Evolutionary conservation across 1,140 invertebrate genomes (phyloP).

Genomic region (Bicyclus anynana): DNA sequence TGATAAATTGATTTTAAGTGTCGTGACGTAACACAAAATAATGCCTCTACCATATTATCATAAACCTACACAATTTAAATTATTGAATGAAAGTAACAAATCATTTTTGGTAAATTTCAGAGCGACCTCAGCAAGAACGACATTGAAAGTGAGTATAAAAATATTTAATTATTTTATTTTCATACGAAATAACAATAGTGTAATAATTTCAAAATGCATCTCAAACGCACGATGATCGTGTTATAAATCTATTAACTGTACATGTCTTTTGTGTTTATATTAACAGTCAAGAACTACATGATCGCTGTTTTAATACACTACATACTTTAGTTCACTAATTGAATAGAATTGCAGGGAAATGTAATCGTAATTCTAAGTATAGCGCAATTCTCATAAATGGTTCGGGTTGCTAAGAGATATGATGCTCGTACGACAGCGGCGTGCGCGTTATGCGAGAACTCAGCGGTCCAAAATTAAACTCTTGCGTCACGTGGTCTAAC

Average conservation of each 20-base stretch:
- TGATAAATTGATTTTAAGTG: conserved; percentile 13
- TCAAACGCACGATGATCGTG: too few species aligned
- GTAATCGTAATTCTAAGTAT: conserved; percentile 54
- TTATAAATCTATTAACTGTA: too few species aligned
- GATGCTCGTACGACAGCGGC: conserved; percentile 35
- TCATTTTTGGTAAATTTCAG: conserved; percentile 78
- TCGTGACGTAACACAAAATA: conserved; percentile 34
- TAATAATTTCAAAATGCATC: too few species aligned
- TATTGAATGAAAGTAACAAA: conserved; percentile 58
- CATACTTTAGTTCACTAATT: background rate
- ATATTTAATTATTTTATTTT: conserved; percentile 1
- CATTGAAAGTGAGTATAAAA: conserved; percentile 83
- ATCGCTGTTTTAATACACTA: background rate
- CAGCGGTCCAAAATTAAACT: conserved; percentile 66
- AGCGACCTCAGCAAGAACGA: conserved; percentile 85
- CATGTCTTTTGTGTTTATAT: too few species aligned
- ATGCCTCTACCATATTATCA: conserved; percentile 29
- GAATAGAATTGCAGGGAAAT: background rate
- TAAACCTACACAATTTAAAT: conserved; percentile 44
- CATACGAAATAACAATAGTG: too few species aligned
- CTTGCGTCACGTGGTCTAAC: conserved; percentile 62
- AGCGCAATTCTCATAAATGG: conserved; percentile 67
- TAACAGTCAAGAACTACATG: too few species aligned
- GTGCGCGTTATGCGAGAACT: conserved; percentile 49
- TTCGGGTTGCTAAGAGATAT: conserved; percentile 56